Conservation (phyloP, 2,888 invertebrate genomes). For the Phorcus lineatus region DNA sequence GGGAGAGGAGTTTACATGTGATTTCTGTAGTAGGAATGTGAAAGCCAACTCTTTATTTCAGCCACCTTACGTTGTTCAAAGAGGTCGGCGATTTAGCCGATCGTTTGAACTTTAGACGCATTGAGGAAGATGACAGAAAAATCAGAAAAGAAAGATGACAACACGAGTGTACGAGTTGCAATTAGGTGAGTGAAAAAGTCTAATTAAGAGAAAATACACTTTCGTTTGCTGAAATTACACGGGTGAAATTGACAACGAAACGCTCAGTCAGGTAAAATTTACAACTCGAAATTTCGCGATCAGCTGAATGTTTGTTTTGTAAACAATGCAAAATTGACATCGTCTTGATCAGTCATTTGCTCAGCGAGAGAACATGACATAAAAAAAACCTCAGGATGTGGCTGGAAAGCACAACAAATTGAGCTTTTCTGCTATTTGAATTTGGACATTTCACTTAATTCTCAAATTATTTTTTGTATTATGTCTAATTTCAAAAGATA, state of each 20-base stretch:
- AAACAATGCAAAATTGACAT: neutral
- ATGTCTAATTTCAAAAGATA: too few species aligned
- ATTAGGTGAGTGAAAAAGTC: constrained; percentile 54
- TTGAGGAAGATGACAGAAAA: constrained; percentile 48
- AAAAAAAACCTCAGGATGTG: too few species aligned
- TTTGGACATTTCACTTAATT: too few species aligned
- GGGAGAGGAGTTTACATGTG: constrained; percentile 1
- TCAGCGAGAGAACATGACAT: too few species aligned
- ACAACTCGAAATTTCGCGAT: neutral
- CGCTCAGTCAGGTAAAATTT: neutral
- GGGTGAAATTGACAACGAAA: too few species aligned
- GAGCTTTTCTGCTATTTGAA: too few species aligned
- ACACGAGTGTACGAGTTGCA: constrained; percentile 69
- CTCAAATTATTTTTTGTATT: too few species aligned
- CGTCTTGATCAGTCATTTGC: too few species aligned
- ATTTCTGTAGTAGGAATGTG: neutral
- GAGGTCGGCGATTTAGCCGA: neutral
- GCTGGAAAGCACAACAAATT: too few species aligned
- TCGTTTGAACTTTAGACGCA: constrained; percentile 4
- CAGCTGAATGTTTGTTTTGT: neutral
- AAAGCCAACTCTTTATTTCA: neutral
- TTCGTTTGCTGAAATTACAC: too few species aligned
- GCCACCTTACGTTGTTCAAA: neutral
- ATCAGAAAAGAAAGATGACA: constrained; percentile 57
- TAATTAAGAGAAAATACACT: neutral